A percentile compares a stretch with the other conserved stretches of the same genome.
Conservation (phyloP, 2,888 invertebrate species). For the Fragum sueziense region DNA sequence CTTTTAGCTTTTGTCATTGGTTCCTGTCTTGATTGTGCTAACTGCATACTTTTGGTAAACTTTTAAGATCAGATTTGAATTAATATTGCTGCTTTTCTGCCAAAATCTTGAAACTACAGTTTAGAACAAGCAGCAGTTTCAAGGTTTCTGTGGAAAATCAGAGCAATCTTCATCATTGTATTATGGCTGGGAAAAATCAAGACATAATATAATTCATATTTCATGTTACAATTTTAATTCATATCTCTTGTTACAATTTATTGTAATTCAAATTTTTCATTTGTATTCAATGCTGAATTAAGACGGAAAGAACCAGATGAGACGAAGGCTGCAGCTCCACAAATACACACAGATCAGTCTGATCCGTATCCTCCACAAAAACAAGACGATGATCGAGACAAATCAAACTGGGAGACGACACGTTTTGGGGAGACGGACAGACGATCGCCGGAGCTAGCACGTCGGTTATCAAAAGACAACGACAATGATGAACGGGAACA, state of each 20-base stretch:
- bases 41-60: too few species aligned
- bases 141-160: too few species aligned
- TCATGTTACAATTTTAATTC: too few species aligned
- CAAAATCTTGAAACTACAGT: too few species aligned
- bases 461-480: not conserved
- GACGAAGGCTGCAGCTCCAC: not conserved
- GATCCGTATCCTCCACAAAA: constrained; percentile 1
- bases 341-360: not conserved
- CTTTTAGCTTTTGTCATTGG: too few species aligned
- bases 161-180: too few species aligned
- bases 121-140: too few species aligned
- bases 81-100: too few species aligned
- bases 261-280: not conserved
- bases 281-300: not conserved
- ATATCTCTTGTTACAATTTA: not conserved
- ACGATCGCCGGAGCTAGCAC: not conserved
- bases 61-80: too few species aligned
- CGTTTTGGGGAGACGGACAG: not conserved
- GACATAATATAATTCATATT: too few species aligned
- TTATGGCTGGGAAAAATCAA: too few species aligned
- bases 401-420: constrained; percentile 8
- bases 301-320: constrained; percentile 19
- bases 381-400: not conserved
- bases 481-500: constrained; percentile 34
- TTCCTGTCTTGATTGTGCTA: too few species aligned